Evolutionary conservation across 2,113 vertebrate species (phyloP).

Genomic region (Zingel zingel): DNA sequence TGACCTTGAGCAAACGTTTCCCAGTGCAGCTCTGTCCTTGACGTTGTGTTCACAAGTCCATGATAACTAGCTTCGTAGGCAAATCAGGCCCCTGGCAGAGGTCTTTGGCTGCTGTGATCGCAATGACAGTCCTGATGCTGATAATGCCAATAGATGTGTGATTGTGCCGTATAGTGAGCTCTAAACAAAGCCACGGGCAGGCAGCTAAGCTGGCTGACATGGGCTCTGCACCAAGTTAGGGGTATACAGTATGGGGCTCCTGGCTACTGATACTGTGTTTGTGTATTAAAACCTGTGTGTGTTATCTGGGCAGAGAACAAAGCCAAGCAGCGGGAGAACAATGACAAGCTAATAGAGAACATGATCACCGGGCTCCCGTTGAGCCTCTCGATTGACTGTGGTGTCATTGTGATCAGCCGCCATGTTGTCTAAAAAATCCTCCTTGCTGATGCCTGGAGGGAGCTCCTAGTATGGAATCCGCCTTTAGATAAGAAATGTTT

Average conservation of each 20-base stretch:
- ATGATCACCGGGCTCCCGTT: conserved; percentile 34
- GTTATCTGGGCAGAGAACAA: conserved; percentile 41
- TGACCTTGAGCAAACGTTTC: conserved; percentile 82
- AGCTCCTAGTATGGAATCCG: conserved; percentile 16
- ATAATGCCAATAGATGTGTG: conserved; percentile 60
- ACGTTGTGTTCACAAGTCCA: conserved; percentile 36
- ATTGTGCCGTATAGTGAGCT: conserved; percentile 39
- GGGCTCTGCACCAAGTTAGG: conserved; percentile 68
- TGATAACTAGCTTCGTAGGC: conserved; percentile 27
- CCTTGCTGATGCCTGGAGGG: conserved; percentile 35
- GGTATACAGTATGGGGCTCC: conserved; percentile 19
- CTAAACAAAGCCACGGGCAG: conserved; percentile 42
- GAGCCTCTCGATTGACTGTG: conserved; percentile 37
- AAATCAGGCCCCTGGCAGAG: conserved; percentile 48
- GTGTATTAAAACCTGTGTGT: conserved; percentile 2
- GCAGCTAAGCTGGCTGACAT: conserved; percentile 47
- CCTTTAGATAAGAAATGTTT: conserved; percentile 30
- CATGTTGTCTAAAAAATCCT: conserved; percentile 41
- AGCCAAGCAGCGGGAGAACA: conserved; percentile 27
- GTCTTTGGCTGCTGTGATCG: conserved; percentile 53
- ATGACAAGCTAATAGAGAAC: conserved; percentile 47
- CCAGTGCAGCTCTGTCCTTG: conserved; percentile 40
- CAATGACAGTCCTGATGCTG: conserved; percentile 68
- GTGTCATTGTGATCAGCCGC: conserved; percentile 50
- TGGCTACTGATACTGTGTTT: conserved; percentile 23